These are phyloP conservation scores for Lithodes maja DNA, from an alignment of 2,888 invertebrate genomes.

Conservation along the genomic window DNA sequence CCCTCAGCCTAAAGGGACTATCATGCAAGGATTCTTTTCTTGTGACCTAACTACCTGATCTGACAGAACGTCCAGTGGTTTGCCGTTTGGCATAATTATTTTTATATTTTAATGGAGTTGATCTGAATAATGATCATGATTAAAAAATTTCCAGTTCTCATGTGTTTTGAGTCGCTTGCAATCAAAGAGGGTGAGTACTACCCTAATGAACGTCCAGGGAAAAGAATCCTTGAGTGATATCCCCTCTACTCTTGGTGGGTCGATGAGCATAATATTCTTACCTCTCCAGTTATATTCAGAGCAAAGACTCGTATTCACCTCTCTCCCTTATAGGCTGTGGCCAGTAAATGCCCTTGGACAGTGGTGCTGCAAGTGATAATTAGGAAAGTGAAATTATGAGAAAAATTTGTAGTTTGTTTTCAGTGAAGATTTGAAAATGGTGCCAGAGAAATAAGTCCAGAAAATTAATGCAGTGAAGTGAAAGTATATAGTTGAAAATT, in stretches of 20 bases:
- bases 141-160: too few relatives aligned
- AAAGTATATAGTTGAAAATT: too few relatives aligned
- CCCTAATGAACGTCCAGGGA: too few relatives aligned
- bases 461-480: neutral
- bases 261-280: constrained; percentile 46
- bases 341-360: constrained; percentile 30
- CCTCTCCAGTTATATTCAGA: constrained; percentile 48
- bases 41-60: too few relatives aligned
- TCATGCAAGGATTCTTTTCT: too few relatives aligned
- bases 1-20: neutral
- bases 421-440: neutral
- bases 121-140: too few relatives aligned
- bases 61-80: too few relatives aligned
- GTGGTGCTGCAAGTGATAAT: constrained; percentile 28
- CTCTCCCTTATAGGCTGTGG: constrained; percentile 38
- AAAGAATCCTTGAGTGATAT: too few relatives aligned
- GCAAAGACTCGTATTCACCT: constrained; percentile 44
- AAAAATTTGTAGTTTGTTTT: neutral
- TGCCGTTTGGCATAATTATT: too few relatives aligned
- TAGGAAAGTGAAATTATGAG: neutral
- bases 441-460: neutral
- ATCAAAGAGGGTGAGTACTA: too few relatives aligned
- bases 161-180: too few relatives aligned
- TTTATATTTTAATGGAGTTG: too few relatives aligned
- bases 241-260: neutral